Percentiles rank a stretch among this genome's conserved stretches.
Evolutionary conservation across 1,140 invertebrate genomes (phyloP).

Genomic region (Eumeta japonica): DNA sequence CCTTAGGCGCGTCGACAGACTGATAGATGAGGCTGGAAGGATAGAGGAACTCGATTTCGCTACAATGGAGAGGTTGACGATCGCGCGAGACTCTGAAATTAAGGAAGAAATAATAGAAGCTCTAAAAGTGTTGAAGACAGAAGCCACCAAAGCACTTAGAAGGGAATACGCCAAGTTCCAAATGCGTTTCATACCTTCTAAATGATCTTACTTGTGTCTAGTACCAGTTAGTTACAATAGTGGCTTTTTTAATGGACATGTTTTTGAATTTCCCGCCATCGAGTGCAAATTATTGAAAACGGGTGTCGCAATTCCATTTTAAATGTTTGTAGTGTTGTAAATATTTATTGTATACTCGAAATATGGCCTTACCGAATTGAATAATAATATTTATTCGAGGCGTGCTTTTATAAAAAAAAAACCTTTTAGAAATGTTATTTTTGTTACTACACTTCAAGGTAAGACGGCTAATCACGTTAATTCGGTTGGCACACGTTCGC

Average conservation of each 20-base stretch:
- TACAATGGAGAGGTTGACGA: slow-evolving; percentile 38
- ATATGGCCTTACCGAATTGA: too few relatives aligned
- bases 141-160: slow-evolving; percentile 38
- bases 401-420: too few relatives aligned
- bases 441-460: too few relatives aligned
- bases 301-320: too few relatives aligned
- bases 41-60: slow-evolving; percentile 48
- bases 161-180: slow-evolving; percentile 44
- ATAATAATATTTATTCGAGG: too few relatives aligned
- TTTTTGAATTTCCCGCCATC: background rate
- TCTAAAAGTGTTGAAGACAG: slow-evolving; percentile 38
- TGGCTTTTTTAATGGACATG: background rate
- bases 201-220: slow-evolving; percentile 17
- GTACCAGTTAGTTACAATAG: too few relatives aligned
- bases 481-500: too few relatives aligned
- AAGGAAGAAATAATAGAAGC: slow-evolving; percentile 36
- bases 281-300: too few relatives aligned
- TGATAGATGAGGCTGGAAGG: slow-evolving; percentile 40
- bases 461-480: too few relatives aligned
- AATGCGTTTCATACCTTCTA: slow-evolving; percentile 32
- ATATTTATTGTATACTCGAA: too few relatives aligned
- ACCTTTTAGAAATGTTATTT: too few relatives aligned
- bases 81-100: slow-evolving; percentile 32
- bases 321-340: too few relatives aligned
- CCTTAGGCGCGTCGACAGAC: slow-evolving; percentile 28